Evolutionary conservation across 2,113 vertebrate species (phyloP).

Genomic region (Dendropsophus ebraccatus): DNA sequence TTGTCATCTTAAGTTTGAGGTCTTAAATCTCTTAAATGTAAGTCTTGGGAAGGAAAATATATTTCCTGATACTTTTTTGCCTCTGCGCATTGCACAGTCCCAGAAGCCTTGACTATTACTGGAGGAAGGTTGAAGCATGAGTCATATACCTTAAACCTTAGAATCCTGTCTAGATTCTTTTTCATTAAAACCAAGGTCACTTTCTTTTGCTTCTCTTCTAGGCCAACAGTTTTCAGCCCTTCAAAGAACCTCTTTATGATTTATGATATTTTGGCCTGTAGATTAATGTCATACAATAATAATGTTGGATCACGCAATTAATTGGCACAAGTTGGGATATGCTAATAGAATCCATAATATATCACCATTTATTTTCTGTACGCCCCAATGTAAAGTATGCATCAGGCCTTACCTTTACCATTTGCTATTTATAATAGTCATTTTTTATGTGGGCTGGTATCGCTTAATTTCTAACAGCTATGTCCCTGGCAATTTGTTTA

Average conservation of each 20-base stretch:
- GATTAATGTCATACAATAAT: not conserved
- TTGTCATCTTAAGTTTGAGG: not conserved
- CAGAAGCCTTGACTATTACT: not conserved
- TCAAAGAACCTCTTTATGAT: not conserved
- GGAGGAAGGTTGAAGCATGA: not conserved
- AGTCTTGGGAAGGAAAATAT: not conserved
- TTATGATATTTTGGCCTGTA: not conserved
- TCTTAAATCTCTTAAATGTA: not conserved
- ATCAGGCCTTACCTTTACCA: too few relatives aligned
- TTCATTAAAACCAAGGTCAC: conserved; percentile 11
- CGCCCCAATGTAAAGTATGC: too few relatives aligned
- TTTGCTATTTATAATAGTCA: too few relatives aligned
- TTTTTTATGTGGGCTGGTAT: too few relatives aligned
- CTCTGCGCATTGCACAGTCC: not conserved
- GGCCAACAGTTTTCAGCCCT: not conserved
- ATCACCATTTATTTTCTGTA: too few relatives aligned
- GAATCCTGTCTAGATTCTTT: not conserved
- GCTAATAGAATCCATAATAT: too few relatives aligned
- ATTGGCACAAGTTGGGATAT: too few relatives aligned
- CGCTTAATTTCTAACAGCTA: too few relatives aligned
- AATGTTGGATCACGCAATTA: too few relatives aligned
- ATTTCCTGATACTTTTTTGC: not conserved
- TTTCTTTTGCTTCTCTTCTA: not conserved
- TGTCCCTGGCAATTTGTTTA: too few relatives aligned
- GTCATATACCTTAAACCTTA: conserved; percentile 18